Evolutionary conservation across 1,140 invertebrate species (phyloP).

Genomic region (Musca vetustissima): DNA sequence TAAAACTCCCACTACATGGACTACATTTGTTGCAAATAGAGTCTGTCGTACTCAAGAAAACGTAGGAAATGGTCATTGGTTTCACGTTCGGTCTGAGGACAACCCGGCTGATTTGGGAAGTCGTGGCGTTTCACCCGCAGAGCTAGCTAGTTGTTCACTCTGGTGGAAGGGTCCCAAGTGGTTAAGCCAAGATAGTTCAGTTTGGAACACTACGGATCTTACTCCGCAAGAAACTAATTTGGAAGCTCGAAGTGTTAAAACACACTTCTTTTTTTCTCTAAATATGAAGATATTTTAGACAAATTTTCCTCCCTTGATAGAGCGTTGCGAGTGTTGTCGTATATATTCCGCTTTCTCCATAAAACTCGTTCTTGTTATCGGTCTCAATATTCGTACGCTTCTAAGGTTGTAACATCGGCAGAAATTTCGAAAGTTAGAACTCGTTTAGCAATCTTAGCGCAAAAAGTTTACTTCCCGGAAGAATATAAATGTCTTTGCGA

Average conservation of each 20-base stretch:
- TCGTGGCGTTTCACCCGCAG: constrained; percentile 40
- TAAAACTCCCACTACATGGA: too few species aligned
- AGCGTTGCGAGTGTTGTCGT: neutral
- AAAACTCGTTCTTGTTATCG: constrained; percentile 36
- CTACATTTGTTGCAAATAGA: too few species aligned
- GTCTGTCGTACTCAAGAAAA: too few species aligned
- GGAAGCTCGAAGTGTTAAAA: too few species aligned
- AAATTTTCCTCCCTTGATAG: neutral
- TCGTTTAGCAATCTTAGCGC: neutral
- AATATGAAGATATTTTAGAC: neutral
- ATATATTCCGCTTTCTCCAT: neutral
- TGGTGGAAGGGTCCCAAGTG: constrained; percentile 46
- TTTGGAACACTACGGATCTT: neutral
- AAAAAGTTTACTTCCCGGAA: neutral
- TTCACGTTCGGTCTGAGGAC: constrained; percentile 46
- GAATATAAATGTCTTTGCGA: neutral
- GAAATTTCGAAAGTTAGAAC: constrained; percentile 44
- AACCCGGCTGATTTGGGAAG: constrained; percentile 58
- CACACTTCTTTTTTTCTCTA: too few species aligned
- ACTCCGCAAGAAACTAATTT: too few species aligned
- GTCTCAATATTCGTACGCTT: constrained; percentile 47
- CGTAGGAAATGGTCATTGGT: constrained; percentile 54
- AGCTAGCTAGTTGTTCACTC: constrained; percentile 33
- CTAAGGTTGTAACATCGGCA: constrained; percentile 33
- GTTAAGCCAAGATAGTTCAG: neutral